These are phyloP conservation scores for Schmidtea mediterranea DNA, from an alignment of 1,140 invertebrate genomes.

Conservation along the genomic window DNA sequence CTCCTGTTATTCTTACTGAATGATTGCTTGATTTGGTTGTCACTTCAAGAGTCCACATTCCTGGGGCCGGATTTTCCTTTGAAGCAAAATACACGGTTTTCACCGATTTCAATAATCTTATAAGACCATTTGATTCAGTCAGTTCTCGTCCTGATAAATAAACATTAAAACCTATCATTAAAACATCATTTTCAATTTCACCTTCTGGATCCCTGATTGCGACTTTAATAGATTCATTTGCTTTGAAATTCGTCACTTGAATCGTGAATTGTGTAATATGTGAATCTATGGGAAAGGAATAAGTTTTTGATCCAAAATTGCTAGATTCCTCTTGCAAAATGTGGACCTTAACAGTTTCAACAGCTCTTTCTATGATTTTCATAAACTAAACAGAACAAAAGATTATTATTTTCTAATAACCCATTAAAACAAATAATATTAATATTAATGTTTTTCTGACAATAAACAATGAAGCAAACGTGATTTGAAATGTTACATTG, in stretches of 20 bases:
- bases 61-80: slow-evolving; percentile 29
- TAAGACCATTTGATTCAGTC: slow-evolving; percentile 21
- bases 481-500: too few relatives aligned
- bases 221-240: slow-evolving; percentile 8
- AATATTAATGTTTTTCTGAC: too few relatives aligned
- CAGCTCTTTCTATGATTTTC: not conserved
- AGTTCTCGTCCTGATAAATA: slow-evolving; percentile 1
- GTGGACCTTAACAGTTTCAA: slow-evolving; percentile 2
- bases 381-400: not conserved
- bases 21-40: slow-evolving; percentile 26
- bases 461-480: too few relatives aligned
- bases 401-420: too few relatives aligned
- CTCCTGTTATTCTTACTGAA: slow-evolving; percentile 34
- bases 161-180: not conserved
- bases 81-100: not conserved
- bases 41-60: slow-evolving; percentile 35
- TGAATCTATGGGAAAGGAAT: slow-evolving; percentile 3
- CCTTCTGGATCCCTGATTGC: slow-evolving; percentile 16
- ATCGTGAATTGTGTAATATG: slow-evolving; percentile 1
- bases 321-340: slow-evolving; percentile 1
- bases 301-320: not conserved
- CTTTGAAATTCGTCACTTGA: slow-evolving; percentile 1
- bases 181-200: slow-evolving; percentile 6
- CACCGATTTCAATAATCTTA: slow-evolving; percentile 14
- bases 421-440: too few relatives aligned